Percentiles rank a stretch among this genome's conserved stretches.
These are phyloP conservation scores for Amphiprion ocellaris DNA, from an alignment of 2,113 vertebrate genomes.

Conservation along the genomic window DNA sequence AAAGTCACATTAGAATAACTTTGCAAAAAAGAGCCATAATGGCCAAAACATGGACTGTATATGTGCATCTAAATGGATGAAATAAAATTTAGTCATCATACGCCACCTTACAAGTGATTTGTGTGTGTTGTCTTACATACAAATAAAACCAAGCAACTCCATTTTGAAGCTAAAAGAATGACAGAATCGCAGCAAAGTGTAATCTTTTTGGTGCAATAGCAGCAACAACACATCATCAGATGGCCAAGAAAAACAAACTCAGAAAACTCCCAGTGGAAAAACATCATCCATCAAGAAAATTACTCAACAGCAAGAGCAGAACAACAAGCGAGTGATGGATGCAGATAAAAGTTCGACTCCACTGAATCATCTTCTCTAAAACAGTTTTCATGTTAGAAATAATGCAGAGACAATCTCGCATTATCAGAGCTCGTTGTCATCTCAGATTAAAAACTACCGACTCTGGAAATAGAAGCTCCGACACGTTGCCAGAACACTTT, in stretches of 20 bases:
- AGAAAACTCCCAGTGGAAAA: conserved; percentile 27
- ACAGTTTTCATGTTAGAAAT: conserved; percentile 6
- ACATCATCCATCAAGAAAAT: conserved; percentile 21
- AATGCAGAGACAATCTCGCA: conserved; percentile 11
- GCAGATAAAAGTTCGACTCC: conserved; percentile 13
- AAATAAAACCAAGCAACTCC: background rate
- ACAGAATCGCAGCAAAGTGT: background rate
- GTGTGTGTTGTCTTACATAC: background rate
- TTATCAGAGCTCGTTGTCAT: conserved; percentile 34
- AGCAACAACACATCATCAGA: conserved; percentile 4
- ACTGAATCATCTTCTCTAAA: background rate
- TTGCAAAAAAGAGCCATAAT: background rate
- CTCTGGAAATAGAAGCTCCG: conserved; percentile 53
- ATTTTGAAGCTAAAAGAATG: background rate
- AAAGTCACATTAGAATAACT: background rate
- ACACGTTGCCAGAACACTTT: conserved; percentile 56
- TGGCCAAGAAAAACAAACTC: background rate
- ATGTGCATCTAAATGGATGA: background rate
- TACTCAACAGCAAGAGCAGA: conserved; percentile 7
- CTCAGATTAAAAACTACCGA: conserved; percentile 23
- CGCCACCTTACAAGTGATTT: background rate
- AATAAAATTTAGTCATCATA: too few relatives aligned
- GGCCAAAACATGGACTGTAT: too few relatives aligned
- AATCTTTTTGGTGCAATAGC: background rate
- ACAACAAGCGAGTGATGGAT: conserved; percentile 16